Percentiles rank a stretch among this genome's conserved stretches.
These are phyloP conservation scores for Lerista edwardsae DNA, from an alignment of 2,797 vertebrate species.

Conservation along the genomic window DNA sequence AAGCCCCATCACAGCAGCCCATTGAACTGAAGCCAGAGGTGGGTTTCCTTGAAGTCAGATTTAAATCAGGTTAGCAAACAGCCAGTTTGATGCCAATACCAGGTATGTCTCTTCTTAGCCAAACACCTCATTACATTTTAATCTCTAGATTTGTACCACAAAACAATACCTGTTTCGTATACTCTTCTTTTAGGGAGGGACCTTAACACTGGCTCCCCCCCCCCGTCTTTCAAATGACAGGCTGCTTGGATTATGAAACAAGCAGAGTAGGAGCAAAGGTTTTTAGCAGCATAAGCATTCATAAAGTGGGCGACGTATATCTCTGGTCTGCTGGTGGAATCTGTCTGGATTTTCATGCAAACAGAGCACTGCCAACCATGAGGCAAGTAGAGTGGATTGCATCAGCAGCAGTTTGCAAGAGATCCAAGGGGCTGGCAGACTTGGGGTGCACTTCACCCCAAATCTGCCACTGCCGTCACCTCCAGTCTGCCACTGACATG, in stretches of 20 bases:
- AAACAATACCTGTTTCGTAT: slow-evolving; percentile 18
- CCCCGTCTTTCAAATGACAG: slow-evolving; percentile 17
- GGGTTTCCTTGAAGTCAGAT: slow-evolving; percentile 28
- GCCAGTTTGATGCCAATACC: not conserved
- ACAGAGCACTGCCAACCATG: too few relatives aligned
- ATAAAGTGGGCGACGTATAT: not conserved
- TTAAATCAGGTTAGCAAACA: not conserved
- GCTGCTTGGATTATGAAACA: not conserved
- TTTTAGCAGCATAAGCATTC: too few relatives aligned
- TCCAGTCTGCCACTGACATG: too few relatives aligned
- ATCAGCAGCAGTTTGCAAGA: too few relatives aligned
- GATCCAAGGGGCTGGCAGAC: too few relatives aligned
- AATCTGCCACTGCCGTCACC: too few relatives aligned
- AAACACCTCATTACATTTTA: not conserved
- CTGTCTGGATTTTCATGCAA: too few relatives aligned
- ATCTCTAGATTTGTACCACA: slow-evolving; percentile 16
- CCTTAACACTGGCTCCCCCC: not conserved
- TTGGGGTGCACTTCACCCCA: too few relatives aligned
- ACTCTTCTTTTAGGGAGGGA: not conserved
- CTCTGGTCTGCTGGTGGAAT: not conserved
- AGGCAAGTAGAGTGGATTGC: too few relatives aligned
- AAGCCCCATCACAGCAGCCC: slow-evolving; percentile 3
- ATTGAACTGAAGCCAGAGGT: fast-evolving
- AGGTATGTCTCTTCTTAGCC: slow-evolving; percentile 10
- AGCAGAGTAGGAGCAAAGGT: not conserved